Conservation (phyloP, 2,888 invertebrate genomes). For the Rhingia rostrata region DNA sequence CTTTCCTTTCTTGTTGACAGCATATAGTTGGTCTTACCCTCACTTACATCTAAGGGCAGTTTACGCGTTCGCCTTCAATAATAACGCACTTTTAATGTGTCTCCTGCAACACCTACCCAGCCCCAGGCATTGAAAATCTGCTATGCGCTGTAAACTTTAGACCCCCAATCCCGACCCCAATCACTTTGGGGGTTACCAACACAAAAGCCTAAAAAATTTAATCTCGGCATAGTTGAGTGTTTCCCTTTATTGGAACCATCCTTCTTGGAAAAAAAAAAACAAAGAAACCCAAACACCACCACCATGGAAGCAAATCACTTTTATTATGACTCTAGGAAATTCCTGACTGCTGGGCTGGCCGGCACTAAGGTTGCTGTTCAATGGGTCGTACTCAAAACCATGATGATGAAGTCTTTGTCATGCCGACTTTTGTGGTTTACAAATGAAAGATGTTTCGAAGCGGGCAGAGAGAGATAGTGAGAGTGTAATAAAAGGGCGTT, state of each 20-base stretch:
- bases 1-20: too few species aligned
- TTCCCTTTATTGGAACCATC: constrained; percentile 65
- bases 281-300: constrained; percentile 3
- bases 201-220: constrained; percentile 68
- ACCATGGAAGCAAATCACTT: constrained; percentile 52
- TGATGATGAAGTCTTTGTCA: constrained; percentile 72
- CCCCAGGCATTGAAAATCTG: constrained; percentile 19
- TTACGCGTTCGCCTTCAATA: constrained; percentile 35
- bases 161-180: constrained; percentile 1
- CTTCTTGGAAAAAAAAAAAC: constrained; percentile 20
- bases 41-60: not conserved
- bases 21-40: not conserved
- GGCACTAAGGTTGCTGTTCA: constrained; percentile 30
- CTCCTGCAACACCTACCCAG: constrained; percentile 52
- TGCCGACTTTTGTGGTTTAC: constrained; percentile 67
- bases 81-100: constrained; percentile 47
- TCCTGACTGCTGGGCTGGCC: constrained; percentile 32
- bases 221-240: constrained; percentile 62
- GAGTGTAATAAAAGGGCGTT: constrained; percentile 52
- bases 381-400: constrained; percentile 50
- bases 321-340: constrained; percentile 67
- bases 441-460: constrained; percentile 61
- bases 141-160: constrained; percentile 8
- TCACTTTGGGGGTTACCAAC: not conserved
- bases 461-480: not conserved